Percentiles rank a stretch among this genome's conserved stretches.
Conservation (phyloP, 23 tunicate species). For the Phallusia fumigata region DNA sequence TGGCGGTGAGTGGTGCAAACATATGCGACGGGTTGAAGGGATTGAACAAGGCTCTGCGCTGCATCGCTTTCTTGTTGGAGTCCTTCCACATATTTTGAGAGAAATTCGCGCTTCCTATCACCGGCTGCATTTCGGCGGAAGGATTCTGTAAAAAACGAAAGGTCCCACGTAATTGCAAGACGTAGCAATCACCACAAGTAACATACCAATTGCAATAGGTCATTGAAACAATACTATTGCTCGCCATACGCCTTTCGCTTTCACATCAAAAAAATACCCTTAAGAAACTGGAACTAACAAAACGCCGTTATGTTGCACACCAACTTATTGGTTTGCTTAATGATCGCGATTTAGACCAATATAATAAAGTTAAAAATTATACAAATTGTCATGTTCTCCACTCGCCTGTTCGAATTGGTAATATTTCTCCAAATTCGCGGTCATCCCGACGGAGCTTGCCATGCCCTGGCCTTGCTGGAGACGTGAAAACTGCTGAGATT, state of each 20-base stretch:
- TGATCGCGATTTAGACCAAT: no score
- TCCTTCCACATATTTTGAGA: not conserved
- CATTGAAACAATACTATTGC: no score
- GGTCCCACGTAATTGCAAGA: no score
- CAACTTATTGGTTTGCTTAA: no score
- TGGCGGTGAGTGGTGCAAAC: slow-evolving; percentile 78
- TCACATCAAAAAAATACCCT: no score
- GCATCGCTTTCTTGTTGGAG: not conserved
- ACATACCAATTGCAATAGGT: no score
- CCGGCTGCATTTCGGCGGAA: slow-evolving; percentile 24
- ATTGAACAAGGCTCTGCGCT: slow-evolving; percentile 57
- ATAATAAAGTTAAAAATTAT: no score
- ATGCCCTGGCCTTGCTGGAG: not conserved
- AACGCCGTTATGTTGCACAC: no score
- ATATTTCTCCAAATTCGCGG: slow-evolving; percentile 3
- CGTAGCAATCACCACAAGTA: no score
- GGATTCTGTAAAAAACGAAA: not conserved
- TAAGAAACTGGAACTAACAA: no score
- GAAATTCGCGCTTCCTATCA: slow-evolving; percentile 39
- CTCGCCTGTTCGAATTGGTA: not conserved
- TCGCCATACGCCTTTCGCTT: no score
- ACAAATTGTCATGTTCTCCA: no score
- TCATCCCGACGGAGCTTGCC: not conserved
- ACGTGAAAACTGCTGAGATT: not conserved
- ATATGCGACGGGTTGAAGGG: slow-evolving; percentile 78